Percentiles rank a stretch among this genome's conserved stretches.
Conservation (phyloP, 2,797 vertebrate genomes). For the Acomys russatus region DNA sequence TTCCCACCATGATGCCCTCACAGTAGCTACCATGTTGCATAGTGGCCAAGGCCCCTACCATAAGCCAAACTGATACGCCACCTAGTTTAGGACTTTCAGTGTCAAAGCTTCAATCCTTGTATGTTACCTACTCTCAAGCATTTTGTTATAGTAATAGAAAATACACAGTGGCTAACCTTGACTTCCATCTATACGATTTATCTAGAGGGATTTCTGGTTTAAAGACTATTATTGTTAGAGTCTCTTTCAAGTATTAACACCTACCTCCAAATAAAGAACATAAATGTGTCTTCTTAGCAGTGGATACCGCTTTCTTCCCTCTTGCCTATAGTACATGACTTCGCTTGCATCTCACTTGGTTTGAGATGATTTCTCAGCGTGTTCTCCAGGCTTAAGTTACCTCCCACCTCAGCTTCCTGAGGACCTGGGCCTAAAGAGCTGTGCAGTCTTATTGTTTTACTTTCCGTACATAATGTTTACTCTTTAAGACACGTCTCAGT, state of each 20-base stretch:
- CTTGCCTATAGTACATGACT: background rate
- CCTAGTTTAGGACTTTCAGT: background rate
- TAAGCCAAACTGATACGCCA: background rate
- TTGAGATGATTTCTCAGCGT: background rate
- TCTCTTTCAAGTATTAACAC: background rate
- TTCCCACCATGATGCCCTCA: no score
- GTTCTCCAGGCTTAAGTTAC: background rate
- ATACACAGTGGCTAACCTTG: background rate
- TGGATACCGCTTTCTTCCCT: background rate
- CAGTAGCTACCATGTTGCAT: background rate
- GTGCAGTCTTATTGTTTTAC: no score
- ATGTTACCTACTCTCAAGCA: background rate
- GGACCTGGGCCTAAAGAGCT: background rate
- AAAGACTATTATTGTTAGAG: constrained; percentile 37
- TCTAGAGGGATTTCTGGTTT: background rate
- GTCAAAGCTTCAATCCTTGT: background rate
- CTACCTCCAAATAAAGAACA: background rate
- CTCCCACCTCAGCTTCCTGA: background rate
- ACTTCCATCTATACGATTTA: background rate
- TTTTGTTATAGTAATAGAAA: background rate
- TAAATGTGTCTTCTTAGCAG: background rate
- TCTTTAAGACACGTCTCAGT: background rate
- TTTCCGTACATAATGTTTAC: background rate
- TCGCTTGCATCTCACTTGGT: constrained; percentile 5
- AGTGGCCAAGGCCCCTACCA: background rate